Conservation (phyloP, 2,113 vertebrate species). For the Sminthopsis crassicaudata region DNA sequence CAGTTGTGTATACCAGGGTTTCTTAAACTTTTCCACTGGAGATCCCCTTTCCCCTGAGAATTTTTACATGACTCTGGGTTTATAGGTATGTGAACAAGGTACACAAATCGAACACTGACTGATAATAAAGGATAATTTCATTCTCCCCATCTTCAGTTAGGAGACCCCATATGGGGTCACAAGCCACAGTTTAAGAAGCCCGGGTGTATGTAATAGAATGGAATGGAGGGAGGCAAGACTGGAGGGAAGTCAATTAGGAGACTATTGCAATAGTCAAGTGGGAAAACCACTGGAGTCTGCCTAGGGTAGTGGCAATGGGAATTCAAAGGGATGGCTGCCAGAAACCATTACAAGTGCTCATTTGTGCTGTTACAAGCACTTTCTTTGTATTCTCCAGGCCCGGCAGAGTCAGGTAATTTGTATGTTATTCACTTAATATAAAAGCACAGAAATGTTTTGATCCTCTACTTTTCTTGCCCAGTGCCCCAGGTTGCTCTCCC, state of each 20-base stretch:
- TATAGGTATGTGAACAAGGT: too few relatives aligned
- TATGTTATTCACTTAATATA: conserved; percentile 22
- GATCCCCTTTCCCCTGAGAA: too few relatives aligned
- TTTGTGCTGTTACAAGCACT: neutral
- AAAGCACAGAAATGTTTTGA: neutral
- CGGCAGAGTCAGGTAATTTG: conserved; percentile 18
- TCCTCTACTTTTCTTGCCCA: neutral
- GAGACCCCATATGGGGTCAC: too few relatives aligned
- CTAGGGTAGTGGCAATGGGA: neutral
- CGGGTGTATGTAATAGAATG: neutral
- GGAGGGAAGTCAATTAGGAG: neutral
- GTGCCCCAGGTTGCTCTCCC: neutral
- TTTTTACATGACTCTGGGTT: too few relatives aligned
- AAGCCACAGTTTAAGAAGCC: too few relatives aligned
- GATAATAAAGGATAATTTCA: too few relatives aligned
- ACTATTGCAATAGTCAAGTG: neutral
- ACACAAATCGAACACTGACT: too few relatives aligned
- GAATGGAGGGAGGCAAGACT: neutral
- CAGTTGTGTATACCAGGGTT: neutral
- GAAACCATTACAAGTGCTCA: neutral
- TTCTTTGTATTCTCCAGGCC: neutral
- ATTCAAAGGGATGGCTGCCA: neutral
- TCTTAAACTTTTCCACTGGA: too few relatives aligned
- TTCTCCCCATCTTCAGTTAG: too few relatives aligned
- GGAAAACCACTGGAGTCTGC: neutral